Evolutionary conservation across 2,888 invertebrate genomes (phyloP).

Genomic region (Drosophila algonquin): DNA sequence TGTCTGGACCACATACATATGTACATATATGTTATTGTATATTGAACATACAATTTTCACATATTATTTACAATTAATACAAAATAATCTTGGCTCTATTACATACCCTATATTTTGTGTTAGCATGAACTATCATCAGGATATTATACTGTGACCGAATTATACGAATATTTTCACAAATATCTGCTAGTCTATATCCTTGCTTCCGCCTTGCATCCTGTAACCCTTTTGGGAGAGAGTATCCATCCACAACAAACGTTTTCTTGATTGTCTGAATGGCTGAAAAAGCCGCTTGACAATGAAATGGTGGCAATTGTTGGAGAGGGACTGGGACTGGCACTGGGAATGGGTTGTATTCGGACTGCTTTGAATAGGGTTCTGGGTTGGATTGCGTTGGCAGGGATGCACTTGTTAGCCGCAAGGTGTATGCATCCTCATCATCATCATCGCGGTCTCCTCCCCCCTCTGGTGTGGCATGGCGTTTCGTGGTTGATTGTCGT

Average conservation of each 20-base stretch:
- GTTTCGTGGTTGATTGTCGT: conserved; percentile 41
- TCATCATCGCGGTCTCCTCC: conserved; percentile 6
- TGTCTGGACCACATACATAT: no score
- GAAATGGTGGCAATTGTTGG: conserved; percentile 33
- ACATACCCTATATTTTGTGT: no score
- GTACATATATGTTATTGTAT: no score
- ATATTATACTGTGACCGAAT: no score
- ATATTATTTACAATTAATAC: no score
- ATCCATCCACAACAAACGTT: conserved; percentile 33
- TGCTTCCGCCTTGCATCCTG: not conserved
- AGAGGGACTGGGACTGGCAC: conserved; percentile 24
- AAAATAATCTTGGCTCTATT: no score
- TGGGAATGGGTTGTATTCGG: conserved; percentile 9
- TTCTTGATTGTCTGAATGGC: conserved; percentile 57
- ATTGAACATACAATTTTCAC: no score
- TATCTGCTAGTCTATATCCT: no score
- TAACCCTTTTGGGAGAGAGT: conserved; percentile 1
- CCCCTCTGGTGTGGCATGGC: conserved; percentile 18
- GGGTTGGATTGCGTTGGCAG: conserved; percentile 21
- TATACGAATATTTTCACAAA: no score
- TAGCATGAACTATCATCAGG: no score
- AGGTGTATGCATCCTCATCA: conserved; percentile 59
- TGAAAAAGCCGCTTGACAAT: conserved; percentile 40
- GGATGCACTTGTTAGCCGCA: conserved; percentile 72
- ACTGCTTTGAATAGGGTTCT: not conserved